Base-by-base conservation (phyloP, 2,888 invertebrate genomes). In the Druceiella hillmani region DNA sequence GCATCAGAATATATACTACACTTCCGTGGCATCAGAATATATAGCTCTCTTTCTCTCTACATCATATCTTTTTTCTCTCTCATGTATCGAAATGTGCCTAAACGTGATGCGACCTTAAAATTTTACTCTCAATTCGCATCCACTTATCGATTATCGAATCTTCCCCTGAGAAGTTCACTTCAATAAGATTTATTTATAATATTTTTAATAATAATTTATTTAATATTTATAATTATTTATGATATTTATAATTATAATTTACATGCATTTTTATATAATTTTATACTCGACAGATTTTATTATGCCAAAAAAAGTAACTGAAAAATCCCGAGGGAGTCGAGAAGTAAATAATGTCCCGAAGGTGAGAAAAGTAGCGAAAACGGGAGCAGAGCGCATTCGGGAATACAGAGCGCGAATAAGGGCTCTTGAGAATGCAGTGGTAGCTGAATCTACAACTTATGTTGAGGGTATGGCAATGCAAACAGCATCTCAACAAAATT, bases 361-460 rank as follows among this genome's bases (percentile, higher is more conserved):
- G 36, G 36, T 35, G 36, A 35, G 26, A 35, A 35, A 35, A 33
- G 36, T 35, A 35, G 35, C 36, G 36, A 35, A 35, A 35, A 35
- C 36, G 12, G 36, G 36, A 35, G 36, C 36, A 35, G 33, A 35
- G 33, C 36, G 36, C 10, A 33, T 35, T 33, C 36, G 36, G 4
- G 36, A 35, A 33, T 35, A 35, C 36, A 34, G 36, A 35, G 36
- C 36, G 34, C 34, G 36, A 11, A 35, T 35, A 35, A 34, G 4
- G 34, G 36, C 36, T 10, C 12, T 35, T 35, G 36, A 35, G 15
- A 13, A 32, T 25, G 15, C 29, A 35, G 31, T 32, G 13, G 26
- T 5, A 35, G 26, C 26, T 27, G 5, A 12, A 27, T 27, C 6
- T 27, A 12, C 27, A 27, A 5, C 27, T 27, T 10, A 5, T 27